Evolutionary conservation across 2,113 vertebrate genomes (phyloP), one percentile per base, ranked within the genome.

Genomic region (Cottus gobio): DNA sequence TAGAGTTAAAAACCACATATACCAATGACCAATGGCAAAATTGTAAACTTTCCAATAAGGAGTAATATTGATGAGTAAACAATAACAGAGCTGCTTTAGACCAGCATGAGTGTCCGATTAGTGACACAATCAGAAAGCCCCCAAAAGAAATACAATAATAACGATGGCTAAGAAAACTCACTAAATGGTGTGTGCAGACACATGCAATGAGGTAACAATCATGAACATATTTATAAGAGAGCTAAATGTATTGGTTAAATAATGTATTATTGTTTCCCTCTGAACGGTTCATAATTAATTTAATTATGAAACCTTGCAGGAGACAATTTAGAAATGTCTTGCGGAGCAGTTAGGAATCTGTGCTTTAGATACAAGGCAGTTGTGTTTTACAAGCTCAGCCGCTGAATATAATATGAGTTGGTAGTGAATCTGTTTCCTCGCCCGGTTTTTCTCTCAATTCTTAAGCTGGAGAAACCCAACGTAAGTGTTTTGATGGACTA

Each of bases 401-500:
- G 62, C 42, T 52, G 6, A 67, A 26, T n/a, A 36, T 56, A 68
- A 18, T 26, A 20, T 16, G 26, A 69, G 30, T 31, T 58, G 24
- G 39, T 69, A 15, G 13, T 60, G 28, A 77, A 67, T 57, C 24
- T 36, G 62, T 22, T 68, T 70, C 22, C 10, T 56, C 24, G 26
- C 6, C 42, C 18, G 10, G 28, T 58, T 60, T 70, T 64, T 5
- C 54, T 26, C 50, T 31, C 8, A 77, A 34, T 71, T 31, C 7
- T 46, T 71, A 24, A 61, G 31, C 46, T 54, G n/a, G 26, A 81
- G 15, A 66, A 76, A 48, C 20, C 31, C 6, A 30, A 5, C 20
- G 2, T 42, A 56, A 75, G 68, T 58, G 50, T 66, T 73, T 67
- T 61, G 52, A 83, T 54, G 30, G 36, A 58, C 50, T 70, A 10